These are phyloP conservation scores for Diarsia rubi DNA, from an alignment of 2,888 invertebrate genomes.

Conservation along the genomic window DNA sequence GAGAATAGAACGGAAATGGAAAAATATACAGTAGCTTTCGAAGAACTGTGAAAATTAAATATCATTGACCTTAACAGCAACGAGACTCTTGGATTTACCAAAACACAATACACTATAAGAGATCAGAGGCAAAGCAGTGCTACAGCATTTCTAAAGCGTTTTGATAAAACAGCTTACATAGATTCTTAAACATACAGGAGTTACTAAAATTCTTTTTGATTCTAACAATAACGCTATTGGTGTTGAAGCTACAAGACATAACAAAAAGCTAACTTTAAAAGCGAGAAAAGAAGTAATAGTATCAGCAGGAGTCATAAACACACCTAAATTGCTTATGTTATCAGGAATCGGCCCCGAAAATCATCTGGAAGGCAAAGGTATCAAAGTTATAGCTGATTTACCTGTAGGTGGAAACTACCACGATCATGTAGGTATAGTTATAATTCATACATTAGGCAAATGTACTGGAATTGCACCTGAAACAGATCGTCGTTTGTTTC, in stretches of 20 bases:
- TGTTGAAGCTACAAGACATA: slow-evolving; percentile 60
- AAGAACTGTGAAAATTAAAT: slow-evolving; percentile 3
- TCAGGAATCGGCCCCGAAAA: no score
- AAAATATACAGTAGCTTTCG: slow-evolving; percentile 12
- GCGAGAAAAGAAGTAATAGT: slow-evolving; percentile 74
- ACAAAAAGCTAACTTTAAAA: slow-evolving; percentile 59
- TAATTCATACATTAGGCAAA: slow-evolving; percentile 27
- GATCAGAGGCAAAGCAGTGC: slow-evolving; percentile 69
- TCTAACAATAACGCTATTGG: slow-evolving; percentile 71
- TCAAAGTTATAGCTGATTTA: slow-evolving; percentile 69
- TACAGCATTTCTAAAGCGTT: slow-evolving; percentile 66
- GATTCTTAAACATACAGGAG: slow-evolving; percentile 71
- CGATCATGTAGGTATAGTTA: slow-evolving; percentile 64
- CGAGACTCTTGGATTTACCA: slow-evolving; percentile 26
- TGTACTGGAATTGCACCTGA: not conserved
- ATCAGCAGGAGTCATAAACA: slow-evolving; percentile 74
- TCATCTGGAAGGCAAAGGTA: slow-evolving; percentile 68
- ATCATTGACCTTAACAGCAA: slow-evolving; percentile 13
- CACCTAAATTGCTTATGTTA: slow-evolving; percentile 74
- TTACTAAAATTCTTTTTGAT: slow-evolving; percentile 72
- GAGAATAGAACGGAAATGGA: slow-evolving; percentile 15
- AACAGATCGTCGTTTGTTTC: slow-evolving; percentile 6
- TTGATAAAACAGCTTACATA: slow-evolving; percentile 68
- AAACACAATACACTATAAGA: not conserved
- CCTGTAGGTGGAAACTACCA: slow-evolving; percentile 75